Base-by-base conservation (phyloP, 2,888 invertebrate species). In the Melinaea marsaeus region DNA sequence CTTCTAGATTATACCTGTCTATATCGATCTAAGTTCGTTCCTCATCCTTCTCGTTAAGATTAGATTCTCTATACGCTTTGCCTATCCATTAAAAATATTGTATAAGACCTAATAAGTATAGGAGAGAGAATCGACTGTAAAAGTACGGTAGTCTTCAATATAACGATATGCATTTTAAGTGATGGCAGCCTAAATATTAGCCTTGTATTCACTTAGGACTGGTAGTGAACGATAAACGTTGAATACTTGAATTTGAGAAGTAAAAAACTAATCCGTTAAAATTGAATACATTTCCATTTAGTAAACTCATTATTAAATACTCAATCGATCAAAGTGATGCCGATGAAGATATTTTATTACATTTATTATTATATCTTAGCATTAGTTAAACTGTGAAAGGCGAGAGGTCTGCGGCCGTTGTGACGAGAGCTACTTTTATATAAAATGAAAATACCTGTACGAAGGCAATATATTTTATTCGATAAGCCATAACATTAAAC, bases 81-180 rank as follows among this genome's bases (percentile, higher is more conserved):
- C 77, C 80, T 82, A 79, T 66, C 79, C 77, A 75, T 74, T 85
- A 83, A 86, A 86, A 87, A 83, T 85, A 83, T 84, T 89, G 86
- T 90, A 89, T 83, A 88, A 82, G 79, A 83, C 81, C 85, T 89
- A 88, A 82, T 86, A 85, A 84, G 88, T 88, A 88, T 89, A 90
- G 89, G 88, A 90, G 85, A 88, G 88, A 88, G 77, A 88, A 86
- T 86, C 69, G 84, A 83, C 84, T 79, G 85, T 88, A 88, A 85
- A 86, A 83, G 79, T 88, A 82, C 75, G 77, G 83, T 84, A 91
- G 90, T 91, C 91, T 91, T 90, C 80, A 84, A 80, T 88, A 83
- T 82, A 86, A 88, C 88, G 91, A 91, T 91, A 91, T 91, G 91
- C 90, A 88, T 87, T 90, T 88, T 84, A 88, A 72, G 76, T 81